phyloP scores from a whole-genome alignment of 2,888 invertebrate genomes.

The Idaea aversata region DNA sequence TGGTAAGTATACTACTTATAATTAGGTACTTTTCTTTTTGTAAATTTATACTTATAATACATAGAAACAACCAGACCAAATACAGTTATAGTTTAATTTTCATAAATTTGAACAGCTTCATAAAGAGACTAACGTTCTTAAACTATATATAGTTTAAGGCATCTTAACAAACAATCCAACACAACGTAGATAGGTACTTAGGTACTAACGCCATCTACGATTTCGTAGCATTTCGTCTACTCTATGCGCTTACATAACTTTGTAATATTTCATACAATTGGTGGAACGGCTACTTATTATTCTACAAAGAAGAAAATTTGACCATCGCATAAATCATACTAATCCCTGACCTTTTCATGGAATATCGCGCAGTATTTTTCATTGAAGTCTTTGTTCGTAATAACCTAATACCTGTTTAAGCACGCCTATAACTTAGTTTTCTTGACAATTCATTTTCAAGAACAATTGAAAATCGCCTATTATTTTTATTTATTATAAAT shows the following conservation, averaged over 20 bases:
- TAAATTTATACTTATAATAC: no score
- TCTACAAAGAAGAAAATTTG: slow-evolving; percentile 30
- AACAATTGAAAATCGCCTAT: background rate
- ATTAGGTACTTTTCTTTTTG: no score
- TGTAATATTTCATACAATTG: background rate
- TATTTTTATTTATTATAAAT: no score
- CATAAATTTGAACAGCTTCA: no score
- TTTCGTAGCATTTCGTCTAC: background rate
- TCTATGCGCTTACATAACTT: background rate
- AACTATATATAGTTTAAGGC: no score
- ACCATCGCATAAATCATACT: slow-evolving; percentile 29
- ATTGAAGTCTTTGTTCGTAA: slow-evolving; percentile 14
- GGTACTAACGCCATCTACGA: background rate
- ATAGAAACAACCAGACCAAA: no score
- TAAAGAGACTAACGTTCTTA: no score
- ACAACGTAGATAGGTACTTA: no score
- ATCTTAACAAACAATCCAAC: no score
- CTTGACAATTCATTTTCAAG: background rate
- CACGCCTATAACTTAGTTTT: background rate
- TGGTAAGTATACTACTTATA: no score
- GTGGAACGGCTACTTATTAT: slow-evolving; percentile 31
- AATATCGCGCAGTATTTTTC: slow-evolving; percentile 27
- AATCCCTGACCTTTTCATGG: slow-evolving; percentile 27
- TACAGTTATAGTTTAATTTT: no score
- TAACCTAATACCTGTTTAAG: background rate